Evolutionary conservation across 2,888 invertebrate species (phyloP), one percentile per base, ranked within the genome.

Genomic region (Cistogaster globosa): DNA sequence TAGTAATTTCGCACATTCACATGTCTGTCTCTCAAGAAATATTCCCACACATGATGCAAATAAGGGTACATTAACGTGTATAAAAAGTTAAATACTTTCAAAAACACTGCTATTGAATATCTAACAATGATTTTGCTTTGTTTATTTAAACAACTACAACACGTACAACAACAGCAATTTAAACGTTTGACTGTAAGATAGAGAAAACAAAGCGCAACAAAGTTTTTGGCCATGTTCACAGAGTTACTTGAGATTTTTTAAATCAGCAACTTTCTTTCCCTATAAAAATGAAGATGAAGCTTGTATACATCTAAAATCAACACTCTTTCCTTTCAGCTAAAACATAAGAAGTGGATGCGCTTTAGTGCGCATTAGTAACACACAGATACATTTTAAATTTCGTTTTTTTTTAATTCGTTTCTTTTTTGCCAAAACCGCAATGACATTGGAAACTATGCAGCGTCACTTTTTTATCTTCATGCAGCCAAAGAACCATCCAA

Each of bases 161-260:
- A 85, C 85, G 81, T 85, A 81, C 58, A 53, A 57, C 53, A 75
- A 67, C 58, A 57, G 67, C 63, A 78, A 68, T 75, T 81, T 78
- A 78, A 85, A 82, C 76, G 62, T 76, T 84, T 48, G 62, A 38
- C 80, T 80, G 71, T 77, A 57, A 84, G 80, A 77, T n/a, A 57
- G 55, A 22, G 38, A 36, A 78, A 51, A 74, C 79, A 81, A 69
- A 78, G 53, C 72, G 55, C 69, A 74, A 75, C 68, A 55, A 79
- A 78, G 74, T 85, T 81, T 81, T 84, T 51, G 48, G 53, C 68
- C 81, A 81, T 80, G 81, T 84, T 63, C 72, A 20, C 68, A 22
- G 42, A 76, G 63, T 36, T 16, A 51, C 14, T 20, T 57, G 12
- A n/a, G n/a, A 53, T 55, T 48, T 58, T 36, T 36, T 45, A 14